Conservation (phyloP, 2,113 vertebrate genomes). For the Esox niger region DNA sequence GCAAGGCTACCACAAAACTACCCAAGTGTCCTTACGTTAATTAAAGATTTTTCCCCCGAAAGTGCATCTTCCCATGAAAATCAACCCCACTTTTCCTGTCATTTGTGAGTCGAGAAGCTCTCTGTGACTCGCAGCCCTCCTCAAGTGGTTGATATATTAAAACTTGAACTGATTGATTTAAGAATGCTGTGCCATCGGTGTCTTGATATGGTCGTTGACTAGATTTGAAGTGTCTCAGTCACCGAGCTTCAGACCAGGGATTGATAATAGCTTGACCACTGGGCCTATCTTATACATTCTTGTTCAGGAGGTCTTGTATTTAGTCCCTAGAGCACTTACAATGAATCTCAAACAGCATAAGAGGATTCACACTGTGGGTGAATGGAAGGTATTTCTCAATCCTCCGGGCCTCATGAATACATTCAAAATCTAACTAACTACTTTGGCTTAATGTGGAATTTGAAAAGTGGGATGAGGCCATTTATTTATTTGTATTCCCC, state of each 20-base stretch:
- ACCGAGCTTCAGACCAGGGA: slow-evolving; percentile 72
- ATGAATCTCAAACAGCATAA: slow-evolving; percentile 72
- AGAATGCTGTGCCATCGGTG: slow-evolving; percentile 70
- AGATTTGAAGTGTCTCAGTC: slow-evolving; percentile 76
- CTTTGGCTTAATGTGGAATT: slow-evolving; percentile 76
- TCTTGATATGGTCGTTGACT: slow-evolving; percentile 66
- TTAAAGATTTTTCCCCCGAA: slow-evolving; percentile 72
- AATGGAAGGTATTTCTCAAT: slow-evolving; percentile 73
- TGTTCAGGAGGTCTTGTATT: slow-evolving; percentile 74
- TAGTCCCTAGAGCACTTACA: slow-evolving; percentile 70
- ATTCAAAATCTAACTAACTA: slow-evolving; percentile 72
- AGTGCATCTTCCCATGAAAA: slow-evolving; percentile 69
- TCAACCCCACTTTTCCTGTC: slow-evolving; percentile 55
- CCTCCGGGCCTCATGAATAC: slow-evolving; percentile 72
- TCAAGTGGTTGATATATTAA: slow-evolving; percentile 77
- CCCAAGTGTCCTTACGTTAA: slow-evolving; percentile 73
- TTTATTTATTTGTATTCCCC: slow-evolving; percentile 79
- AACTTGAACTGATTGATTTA: slow-evolving; percentile 81
- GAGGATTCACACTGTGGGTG: slow-evolving; percentile 70
- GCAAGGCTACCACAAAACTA: slow-evolving; percentile 30
- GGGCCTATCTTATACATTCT: slow-evolving; percentile 76
- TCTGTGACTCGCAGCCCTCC: slow-evolving; percentile 58
- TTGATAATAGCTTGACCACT: slow-evolving; percentile 80
- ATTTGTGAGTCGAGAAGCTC: slow-evolving; percentile 70
- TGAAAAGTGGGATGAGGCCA: slow-evolving; percentile 66